Base-by-base conservation (phyloP, 2,888 invertebrate species). In the Clunio marinus region DNA sequence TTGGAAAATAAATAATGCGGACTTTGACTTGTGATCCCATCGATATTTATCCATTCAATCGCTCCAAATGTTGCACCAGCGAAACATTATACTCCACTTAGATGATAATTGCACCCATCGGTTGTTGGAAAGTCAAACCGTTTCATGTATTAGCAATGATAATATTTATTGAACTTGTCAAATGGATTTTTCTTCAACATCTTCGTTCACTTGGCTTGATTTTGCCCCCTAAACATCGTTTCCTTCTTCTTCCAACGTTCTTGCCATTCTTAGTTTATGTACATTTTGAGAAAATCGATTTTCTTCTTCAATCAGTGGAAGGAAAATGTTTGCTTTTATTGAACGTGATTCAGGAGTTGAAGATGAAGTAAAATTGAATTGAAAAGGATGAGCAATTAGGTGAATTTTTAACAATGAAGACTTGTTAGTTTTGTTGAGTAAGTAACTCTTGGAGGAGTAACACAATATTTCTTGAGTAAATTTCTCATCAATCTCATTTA, bases 111-210 rank as follows among this genome's bases (percentile, higher is more conserved):
- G 57, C 57, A 24, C 2, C n/a, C 57, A 13, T 27, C n/a, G n/a
- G n/a, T n/a, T 13, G 13, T n/a, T 25, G 15, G 32, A 55, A 35
- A 66, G 66, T 35, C 66, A 66, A 66, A 17, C 55, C 55, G 32
- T 66, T 66, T 65, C 45, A 28, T 35, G 35, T 66, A 55, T 66
- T 66, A 66, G 55, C 66, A 51, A 66, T 55, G 66, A 66, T 55
- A 55, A 66, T 65, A 65, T 65, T 65, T 51, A 65, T 66, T 66
- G 66, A 66, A 66, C 66, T 66, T 66, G 66, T 66, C 66, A 66
- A 66, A 63, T 63, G 63, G 63, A 63, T 24, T 63, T 46, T 62
- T 37, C 41, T 45, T 63, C 24, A 28, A n/a, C 22, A 25, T 57
- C 51, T 57, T 57, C 57, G 8, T n/a, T n/a, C n/a, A n/a, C n/a